phyloP scores from a whole-genome alignment of 2,888 invertebrate species.

The Pseudococcus longispinus region DNA sequence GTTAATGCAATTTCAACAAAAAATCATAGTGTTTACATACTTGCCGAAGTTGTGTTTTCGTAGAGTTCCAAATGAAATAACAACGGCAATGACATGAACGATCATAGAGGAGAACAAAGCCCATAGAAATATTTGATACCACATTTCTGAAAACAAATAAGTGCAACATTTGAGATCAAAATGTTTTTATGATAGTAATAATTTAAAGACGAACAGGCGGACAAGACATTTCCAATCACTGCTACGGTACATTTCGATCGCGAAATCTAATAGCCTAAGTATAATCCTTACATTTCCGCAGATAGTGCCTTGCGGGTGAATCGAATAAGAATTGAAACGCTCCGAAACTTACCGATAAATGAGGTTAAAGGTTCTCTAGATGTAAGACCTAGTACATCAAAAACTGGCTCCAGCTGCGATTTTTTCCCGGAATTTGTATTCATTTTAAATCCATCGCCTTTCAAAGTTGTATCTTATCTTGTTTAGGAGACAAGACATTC shows the following conservation, averaged over 20 bases:
- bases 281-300: too few relatives aligned
- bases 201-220: too few relatives aligned
- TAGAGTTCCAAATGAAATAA: slow-evolving; percentile 88
- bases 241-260: too few relatives aligned
- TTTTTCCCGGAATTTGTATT: slow-evolving; percentile 50
- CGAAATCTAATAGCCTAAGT: too few relatives aligned
- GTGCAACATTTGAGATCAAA: background rate
- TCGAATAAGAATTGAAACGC: background rate
- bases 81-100: slow-evolving; percentile 85
- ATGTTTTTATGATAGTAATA: too few relatives aligned
- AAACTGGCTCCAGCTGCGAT: slow-evolving; percentile 70
- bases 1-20: too few relatives aligned
- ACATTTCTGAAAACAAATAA: slow-evolving; percentile 78
- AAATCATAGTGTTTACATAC: slow-evolving; percentile 60
- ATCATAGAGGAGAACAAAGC: slow-evolving; percentile 92
- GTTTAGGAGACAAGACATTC: too few relatives aligned
- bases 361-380: slow-evolving; percentile 66
- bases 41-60: slow-evolving; percentile 91
- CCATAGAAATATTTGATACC: slow-evolving; percentile 97
- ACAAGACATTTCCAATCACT: too few relatives aligned
- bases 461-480: too few relatives aligned
- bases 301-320: too few relatives aligned
- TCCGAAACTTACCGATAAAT: slow-evolving; percentile 59
- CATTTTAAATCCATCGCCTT: background rate
- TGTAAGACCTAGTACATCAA: slow-evolving; percentile 73